Conservation (phyloP, 37 sponge, comb jelly and placozoan species). For the Diacarnus erythraeanus region DNA sequence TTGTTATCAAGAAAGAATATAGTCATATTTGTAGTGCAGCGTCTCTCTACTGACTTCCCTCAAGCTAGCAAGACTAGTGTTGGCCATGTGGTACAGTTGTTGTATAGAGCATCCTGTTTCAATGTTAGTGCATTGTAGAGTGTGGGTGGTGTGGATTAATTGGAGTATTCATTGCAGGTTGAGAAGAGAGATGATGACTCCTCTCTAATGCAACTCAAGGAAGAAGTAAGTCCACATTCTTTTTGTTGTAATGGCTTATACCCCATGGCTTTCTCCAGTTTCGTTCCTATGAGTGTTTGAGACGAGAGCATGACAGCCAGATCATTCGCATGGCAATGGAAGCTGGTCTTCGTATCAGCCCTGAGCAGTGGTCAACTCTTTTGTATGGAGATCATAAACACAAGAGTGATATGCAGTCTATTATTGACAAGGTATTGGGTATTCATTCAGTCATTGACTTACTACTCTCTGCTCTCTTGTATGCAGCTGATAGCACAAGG, state of each 20-base stretch:
- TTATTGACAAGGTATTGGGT: conserved; percentile 91
- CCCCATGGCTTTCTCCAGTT: conserved; percentile 39
- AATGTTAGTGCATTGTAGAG: conserved; percentile 63
- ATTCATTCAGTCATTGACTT: not conserved
- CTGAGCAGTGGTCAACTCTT: conserved; percentile 92
- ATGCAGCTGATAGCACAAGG: conserved; percentile 56
- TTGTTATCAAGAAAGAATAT: conserved; percentile 85
- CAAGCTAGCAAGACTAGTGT: conserved; percentile 94
- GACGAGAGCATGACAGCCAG: conserved; percentile 93
- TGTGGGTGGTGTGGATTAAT: not conserved
- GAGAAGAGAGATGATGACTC: conserved; percentile 94
- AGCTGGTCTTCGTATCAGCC: conserved; percentile 89
- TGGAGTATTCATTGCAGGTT: conserved; percentile 62
- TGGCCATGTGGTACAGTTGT: conserved; percentile 98
- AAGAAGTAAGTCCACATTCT: conserved; percentile 71
- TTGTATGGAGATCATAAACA: conserved; percentile 84
- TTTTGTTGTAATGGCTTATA: not conserved
- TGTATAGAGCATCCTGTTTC: conserved; percentile 96
- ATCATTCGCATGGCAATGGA: conserved; percentile 96
- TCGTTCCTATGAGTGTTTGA: conserved; percentile 78
- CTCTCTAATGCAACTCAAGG: conserved; percentile 93
- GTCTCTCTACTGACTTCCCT: conserved; percentile 71
- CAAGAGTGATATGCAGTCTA: conserved; percentile 98
- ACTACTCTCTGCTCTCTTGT: not conserved
- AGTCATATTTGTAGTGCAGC: conserved; percentile 86